Evolutionary conservation across 2,113 vertebrate genomes (phyloP).

Genomic region (Eolophus roseicapilla): DNA sequence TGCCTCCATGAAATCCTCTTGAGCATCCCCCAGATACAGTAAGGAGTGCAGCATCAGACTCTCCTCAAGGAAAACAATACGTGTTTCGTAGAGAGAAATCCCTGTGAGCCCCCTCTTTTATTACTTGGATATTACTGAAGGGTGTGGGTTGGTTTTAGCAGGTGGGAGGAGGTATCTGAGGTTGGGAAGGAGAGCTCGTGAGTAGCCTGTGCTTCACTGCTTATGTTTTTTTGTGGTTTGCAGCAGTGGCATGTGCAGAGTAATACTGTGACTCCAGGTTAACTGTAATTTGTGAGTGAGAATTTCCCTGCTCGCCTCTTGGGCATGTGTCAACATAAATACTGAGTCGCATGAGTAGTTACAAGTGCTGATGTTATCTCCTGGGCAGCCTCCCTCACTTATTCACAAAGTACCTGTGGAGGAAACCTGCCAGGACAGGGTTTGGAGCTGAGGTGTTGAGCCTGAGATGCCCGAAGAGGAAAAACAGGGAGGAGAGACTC

Average conservation of each 20-base stretch:
- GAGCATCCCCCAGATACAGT: neutral
- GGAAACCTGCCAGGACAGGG: neutral
- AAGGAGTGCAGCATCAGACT: neutral
- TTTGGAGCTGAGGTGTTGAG: neutral
- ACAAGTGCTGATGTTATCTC: neutral
- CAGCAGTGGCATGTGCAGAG: neutral
- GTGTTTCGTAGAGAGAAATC: neutral
- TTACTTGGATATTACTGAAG: neutral
- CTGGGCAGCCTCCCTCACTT: neutral
- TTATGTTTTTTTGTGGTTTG: neutral
- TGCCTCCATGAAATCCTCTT: neutral
- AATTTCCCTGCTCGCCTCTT: slow-evolving; percentile 17
- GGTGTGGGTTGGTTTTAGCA: neutral
- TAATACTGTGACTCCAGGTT: neutral
- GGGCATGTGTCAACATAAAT: neutral
- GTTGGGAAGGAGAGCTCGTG: neutral
- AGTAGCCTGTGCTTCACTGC: neutral
- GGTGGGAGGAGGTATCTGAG: neutral
- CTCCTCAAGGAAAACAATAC: neutral
- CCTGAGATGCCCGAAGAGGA: neutral
- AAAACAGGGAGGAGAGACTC: neutral
- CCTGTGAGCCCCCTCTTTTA: neutral
- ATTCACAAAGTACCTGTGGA: neutral
- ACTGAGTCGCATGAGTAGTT: neutral
- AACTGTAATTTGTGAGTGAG: neutral